Percentiles rank a stretch among this genome's conserved stretches.
Evolutionary conservation across 1,140 invertebrate species (phyloP).

Genomic region (Heliothis subflexa): DNA sequence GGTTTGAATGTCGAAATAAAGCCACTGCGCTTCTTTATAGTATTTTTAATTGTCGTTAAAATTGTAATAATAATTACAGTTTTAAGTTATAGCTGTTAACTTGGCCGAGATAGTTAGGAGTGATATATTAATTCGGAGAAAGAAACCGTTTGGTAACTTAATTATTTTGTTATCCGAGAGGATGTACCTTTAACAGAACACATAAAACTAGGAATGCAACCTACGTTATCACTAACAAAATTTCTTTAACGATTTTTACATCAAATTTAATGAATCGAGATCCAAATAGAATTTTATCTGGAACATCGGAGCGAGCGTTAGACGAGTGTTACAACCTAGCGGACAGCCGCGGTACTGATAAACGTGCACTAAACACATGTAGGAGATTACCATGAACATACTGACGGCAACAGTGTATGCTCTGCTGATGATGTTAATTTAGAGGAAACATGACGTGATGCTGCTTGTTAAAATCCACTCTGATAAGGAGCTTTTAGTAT

Average conservation of each 20-base stretch:
- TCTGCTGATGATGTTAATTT: constrained; percentile 3
- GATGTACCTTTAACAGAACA: background rate
- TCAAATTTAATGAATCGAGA: background rate
- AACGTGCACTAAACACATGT: constrained; percentile 3
- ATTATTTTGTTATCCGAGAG: background rate
- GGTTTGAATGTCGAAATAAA: constrained; percentile 58
- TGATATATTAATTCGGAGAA: background rate
- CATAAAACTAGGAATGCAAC: too few relatives aligned
- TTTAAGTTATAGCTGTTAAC: constrained; percentile 15
- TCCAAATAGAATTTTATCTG: background rate
- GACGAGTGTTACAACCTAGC: background rate
- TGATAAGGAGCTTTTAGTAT: background rate
- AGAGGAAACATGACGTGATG: constrained; percentile 1
- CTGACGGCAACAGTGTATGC: background rate
- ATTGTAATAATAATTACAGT: constrained; percentile 32
- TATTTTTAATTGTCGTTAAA: constrained; percentile 37
- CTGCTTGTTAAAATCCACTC: background rate
- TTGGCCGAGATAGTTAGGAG: background rate
- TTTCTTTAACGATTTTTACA: too few relatives aligned
- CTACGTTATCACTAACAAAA: background rate
- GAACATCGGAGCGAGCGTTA: background rate
- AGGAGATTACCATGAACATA: background rate
- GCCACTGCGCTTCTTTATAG: constrained; percentile 51
- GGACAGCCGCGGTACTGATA: background rate
- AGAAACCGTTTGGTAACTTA: background rate